Conservation (phyloP, 2,113 vertebrate species). For the Xenus cinereus region DNA sequence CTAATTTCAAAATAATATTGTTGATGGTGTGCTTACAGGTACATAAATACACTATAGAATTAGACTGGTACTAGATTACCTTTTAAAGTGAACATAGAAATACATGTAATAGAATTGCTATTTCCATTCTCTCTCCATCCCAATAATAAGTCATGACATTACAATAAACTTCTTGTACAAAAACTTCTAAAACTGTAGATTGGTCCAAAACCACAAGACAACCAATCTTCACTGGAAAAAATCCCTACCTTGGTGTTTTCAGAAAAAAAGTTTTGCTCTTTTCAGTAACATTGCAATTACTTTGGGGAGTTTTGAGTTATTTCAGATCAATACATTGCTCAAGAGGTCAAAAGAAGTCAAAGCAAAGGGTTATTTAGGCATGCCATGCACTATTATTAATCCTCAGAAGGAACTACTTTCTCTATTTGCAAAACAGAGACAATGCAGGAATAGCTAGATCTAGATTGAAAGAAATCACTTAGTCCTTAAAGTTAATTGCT, state of each 20-base stretch:
- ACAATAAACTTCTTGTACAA: not conserved
- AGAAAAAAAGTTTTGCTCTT: not conserved
- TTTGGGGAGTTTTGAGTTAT: not conserved
- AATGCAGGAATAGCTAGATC: conserved; percentile 26
- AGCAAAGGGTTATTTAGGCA: not conserved
- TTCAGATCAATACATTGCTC: not conserved
- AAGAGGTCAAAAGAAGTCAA: not conserved
- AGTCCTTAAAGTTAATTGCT: conserved; percentile 57
- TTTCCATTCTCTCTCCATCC: not conserved
- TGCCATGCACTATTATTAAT: not conserved
- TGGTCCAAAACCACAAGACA: not conserved
- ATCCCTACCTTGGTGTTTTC: not conserved
- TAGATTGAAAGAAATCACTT: conserved; percentile 58
- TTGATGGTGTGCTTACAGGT: not conserved
- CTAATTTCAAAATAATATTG: no score
- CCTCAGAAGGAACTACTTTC: not conserved
- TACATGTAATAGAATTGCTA: not conserved
- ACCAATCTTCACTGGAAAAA: not conserved
- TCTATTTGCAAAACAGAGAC: conserved; percentile 6
- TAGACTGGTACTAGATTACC: not conserved
- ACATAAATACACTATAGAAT: not conserved
- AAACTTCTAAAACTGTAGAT: not conserved
- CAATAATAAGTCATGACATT: not conserved
- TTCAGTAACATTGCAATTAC: not conserved
- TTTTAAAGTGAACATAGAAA: not conserved